These are phyloP conservation scores for Charaxes varanes DNA, from an alignment of 1,140 invertebrate species.

Conservation along the genomic window DNA sequence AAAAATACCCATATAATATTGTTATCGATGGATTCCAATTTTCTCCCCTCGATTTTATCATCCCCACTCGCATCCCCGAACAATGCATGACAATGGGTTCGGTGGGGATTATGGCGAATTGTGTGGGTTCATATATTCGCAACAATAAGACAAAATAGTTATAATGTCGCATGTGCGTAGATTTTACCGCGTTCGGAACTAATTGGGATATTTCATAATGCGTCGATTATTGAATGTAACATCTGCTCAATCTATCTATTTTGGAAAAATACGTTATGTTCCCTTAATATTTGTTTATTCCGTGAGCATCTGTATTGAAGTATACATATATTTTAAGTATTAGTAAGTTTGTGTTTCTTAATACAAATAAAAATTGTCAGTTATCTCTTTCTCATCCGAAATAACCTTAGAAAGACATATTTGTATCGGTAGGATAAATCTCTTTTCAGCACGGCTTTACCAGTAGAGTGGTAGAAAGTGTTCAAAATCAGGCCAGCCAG, in stretches of 20 bases:
- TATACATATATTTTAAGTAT: no score
- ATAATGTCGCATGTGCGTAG: constrained; percentile 67
- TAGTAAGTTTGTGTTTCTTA: no score
- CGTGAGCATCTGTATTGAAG: no score
- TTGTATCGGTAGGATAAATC: no score
- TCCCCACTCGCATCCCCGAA: constrained; percentile 29
- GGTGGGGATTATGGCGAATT: constrained; percentile 67
- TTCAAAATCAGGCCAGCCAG: no score
- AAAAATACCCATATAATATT: constrained; percentile 42
- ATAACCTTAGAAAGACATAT: no score
- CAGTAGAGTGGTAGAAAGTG: no score
- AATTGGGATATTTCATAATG: constrained; percentile 69
- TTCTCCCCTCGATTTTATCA: constrained; percentile 37
- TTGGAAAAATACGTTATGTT: constrained; percentile 3
- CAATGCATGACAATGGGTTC: constrained; percentile 59
- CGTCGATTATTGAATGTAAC: constrained; percentile 53
- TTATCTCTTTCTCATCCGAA: no score
- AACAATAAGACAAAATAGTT: constrained; percentile 70
- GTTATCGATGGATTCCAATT: constrained; percentile 24
- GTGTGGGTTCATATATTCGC: constrained; percentile 66
- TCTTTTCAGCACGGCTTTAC: no score
- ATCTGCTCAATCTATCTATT: constrained; percentile 44
- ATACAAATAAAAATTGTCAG: no score
- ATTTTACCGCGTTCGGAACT: constrained; percentile 66
- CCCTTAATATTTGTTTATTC: no score